phyloP scores from a whole-genome alignment of 2,888 invertebrate species.

The Hyposoter didymator region DNA sequence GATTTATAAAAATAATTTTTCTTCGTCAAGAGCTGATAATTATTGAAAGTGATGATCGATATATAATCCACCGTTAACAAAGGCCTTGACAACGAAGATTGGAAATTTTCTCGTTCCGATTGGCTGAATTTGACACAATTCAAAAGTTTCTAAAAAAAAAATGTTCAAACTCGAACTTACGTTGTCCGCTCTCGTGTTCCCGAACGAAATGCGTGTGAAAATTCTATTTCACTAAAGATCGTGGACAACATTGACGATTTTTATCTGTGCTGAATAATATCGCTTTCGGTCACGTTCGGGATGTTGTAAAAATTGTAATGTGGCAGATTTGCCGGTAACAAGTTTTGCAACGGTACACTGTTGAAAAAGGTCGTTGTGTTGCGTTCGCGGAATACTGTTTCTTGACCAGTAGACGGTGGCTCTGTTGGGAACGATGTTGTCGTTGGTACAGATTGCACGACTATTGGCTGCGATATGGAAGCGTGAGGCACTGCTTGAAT shows the following conservation, averaged over 20 bases:
- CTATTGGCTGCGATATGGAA: conserved; percentile 79
- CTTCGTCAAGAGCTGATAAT: conserved; percentile 31
- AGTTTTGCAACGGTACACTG: conserved; percentile 77
- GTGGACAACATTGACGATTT: conserved; percentile 19
- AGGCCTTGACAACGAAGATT: conserved; percentile 6
- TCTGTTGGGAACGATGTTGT: conserved; percentile 76
- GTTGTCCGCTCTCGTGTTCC: conserved; percentile 1
- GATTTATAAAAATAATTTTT: conserved; percentile 64
- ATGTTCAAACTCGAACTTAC: neutral
- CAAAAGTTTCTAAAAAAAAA: neutral
- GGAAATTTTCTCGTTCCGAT: neutral
- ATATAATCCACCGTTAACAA: conserved; percentile 46
- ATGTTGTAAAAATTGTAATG: conserved; percentile 82
- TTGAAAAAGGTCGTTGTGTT: conserved; percentile 80
- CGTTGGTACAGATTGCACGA: conserved; percentile 78
- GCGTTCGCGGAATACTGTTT: conserved; percentile 78
- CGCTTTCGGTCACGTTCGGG: conserved; percentile 78
- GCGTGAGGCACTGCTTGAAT: conserved; percentile 78
- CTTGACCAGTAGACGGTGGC: conserved; percentile 65
- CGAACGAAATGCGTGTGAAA: neutral
- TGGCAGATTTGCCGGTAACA: conserved; percentile 80
- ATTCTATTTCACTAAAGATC: neutral
- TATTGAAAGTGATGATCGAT: neutral
- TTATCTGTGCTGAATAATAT: conserved; percentile 80
- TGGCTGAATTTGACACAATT: neutral